A percentile compares a stretch with the other conserved stretches of the same genome.
Conservation (phyloP, 2,113 vertebrate genomes). For the Gallinago media region DNA sequence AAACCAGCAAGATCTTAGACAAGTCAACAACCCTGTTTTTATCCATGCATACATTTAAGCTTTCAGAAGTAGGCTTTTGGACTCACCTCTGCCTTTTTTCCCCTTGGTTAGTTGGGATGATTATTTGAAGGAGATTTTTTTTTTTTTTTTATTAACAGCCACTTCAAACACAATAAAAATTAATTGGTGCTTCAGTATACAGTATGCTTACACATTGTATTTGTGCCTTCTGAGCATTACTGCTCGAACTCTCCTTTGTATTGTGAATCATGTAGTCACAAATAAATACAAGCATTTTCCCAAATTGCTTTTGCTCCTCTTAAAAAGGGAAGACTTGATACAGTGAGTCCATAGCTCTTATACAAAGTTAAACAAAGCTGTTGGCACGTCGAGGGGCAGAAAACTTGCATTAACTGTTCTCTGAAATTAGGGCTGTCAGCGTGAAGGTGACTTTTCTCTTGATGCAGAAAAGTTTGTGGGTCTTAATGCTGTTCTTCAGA, state of each 20-base stretch:
- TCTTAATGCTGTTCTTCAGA: neutral
- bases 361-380: neutral
- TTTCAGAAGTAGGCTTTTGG: neutral
- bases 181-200: neutral
- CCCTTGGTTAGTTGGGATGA: neutral
- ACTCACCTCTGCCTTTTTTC: neutral
- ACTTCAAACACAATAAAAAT: neutral
- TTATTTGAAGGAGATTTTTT: neutral
- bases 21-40: neutral
- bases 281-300: neutral
- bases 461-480: neutral
- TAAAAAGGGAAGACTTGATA: neutral
- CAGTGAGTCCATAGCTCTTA: neutral
- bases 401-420: neutral
- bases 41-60: neutral
- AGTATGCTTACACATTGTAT: neutral
- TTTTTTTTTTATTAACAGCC: neutral
- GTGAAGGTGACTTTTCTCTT: neutral
- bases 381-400: neutral
- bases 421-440: neutral
- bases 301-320: neutral
- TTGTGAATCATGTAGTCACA: neutral
- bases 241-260: neutral
- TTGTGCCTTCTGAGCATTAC: neutral
- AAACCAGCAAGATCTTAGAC: neutral